Base-by-base conservation (phyloP, 1,140 invertebrate genomes). In the Meloidogyne chitwoodi region DNA sequence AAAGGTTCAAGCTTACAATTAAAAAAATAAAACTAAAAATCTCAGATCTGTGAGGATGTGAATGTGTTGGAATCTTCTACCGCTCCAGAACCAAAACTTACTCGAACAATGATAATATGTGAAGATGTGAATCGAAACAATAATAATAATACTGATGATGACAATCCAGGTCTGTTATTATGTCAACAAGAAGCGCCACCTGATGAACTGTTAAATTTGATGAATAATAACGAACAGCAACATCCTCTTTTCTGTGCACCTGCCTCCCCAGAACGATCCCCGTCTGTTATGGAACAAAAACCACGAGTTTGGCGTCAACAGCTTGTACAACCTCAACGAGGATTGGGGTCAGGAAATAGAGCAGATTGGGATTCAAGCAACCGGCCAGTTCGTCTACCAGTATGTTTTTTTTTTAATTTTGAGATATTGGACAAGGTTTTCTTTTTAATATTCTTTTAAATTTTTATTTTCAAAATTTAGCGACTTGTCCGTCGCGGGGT, bases 211-310 rank as follows among this genome's bases (percentile, higher is more conserved):
- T 56, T 22, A 44, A 31, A 29, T 31, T 14, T 44, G 34, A 10
- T 38, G 29, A 29, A 64, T 44, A 12, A 56, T 19, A 0, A 29
- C 0, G 27, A 56, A 74, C 38, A 26, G 14, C n/a, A n/a, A n/a
- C 27, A 56, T 38, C n/a, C 76, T 77, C 76, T 77, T 77, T 77
- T 77, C 76, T 76, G 76, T 61, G 76, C 73, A 67, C 76, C 71
- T 29, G 76, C 76, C 76, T 77, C 76, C 31, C 24, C 19, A 41
- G 31, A 65, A 34, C n/a, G 22, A 61, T 16, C 66, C 63, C 27
- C 62, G 27, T 44, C 70, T 19, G 68, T 34, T 29, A 19, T 66
- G 64, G 56, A 29, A 12, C 64, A 31, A 29, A 74, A 64, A 61
- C 41, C 76, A 6, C 29, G 19, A n/a, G 76, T 77, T 77, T 77